Percentiles rank a stretch among this genome's conserved stretches.
phyloP scores from a whole-genome alignment of 2,888 invertebrate genomes.

The Parnassius mnemosyne region DNA sequence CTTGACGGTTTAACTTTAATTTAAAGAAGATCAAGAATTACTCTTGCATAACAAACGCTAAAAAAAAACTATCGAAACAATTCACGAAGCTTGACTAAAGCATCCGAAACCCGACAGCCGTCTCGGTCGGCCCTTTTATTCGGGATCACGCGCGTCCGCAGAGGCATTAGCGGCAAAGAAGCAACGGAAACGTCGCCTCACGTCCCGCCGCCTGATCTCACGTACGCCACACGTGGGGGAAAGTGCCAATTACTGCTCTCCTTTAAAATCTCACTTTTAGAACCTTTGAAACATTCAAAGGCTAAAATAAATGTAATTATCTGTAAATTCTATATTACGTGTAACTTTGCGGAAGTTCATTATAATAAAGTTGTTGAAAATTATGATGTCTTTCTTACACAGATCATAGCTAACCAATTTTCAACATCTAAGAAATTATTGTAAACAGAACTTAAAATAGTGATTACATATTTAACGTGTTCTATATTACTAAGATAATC shows the following conservation, averaged over 20 bases:
- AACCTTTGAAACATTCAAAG: background rate
- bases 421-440: too few species aligned
- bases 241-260: constrained; percentile 7
- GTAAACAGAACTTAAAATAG: too few species aligned
- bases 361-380: too few species aligned
- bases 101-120: background rate
- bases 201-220: constrained; percentile 7
- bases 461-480: too few species aligned
- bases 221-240: constrained; percentile 14
- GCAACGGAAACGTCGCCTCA: constrained; percentile 19
- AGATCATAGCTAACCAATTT: too few species aligned
- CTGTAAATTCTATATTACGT: too few species aligned
- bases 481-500: too few species aligned
- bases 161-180: constrained; percentile 17
- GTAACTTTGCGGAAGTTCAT: too few species aligned
- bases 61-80: constrained; percentile 1
- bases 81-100: background rate
- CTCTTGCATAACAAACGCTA: background rate
- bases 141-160: constrained; percentile 21
- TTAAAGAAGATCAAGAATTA: too few species aligned
- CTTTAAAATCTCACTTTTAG: background rate
- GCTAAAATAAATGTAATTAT: too few species aligned
- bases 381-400: too few species aligned
- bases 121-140: constrained; percentile 6
- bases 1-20: too few species aligned